These are phyloP conservation scores for Pinna nobilis DNA, from an alignment of 1,140 invertebrate genomes.

Conservation along the genomic window DNA sequence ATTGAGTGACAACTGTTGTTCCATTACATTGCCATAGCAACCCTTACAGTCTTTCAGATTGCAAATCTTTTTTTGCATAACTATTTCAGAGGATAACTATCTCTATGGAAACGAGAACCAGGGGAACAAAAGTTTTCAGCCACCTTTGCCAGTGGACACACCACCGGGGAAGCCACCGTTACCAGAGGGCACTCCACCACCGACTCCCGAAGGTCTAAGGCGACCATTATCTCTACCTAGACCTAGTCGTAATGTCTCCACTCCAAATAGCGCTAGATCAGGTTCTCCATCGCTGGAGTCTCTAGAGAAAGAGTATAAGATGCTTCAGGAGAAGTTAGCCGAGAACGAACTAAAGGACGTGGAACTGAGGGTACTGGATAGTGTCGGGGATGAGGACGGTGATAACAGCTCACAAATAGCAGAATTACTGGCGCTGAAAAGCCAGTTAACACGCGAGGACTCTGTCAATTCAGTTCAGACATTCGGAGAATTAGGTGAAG, in stretches of 20 bases:
- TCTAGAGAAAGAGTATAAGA: constrained; percentile 54
- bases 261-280: neutral
- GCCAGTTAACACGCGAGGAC: constrained; percentile 25
- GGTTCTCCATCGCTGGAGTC: constrained; percentile 59
- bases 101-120: too few species aligned
- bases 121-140: too few species aligned
- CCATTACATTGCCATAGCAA: too few species aligned
- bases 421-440: constrained; percentile 17
- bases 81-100: too few species aligned
- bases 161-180: constrained; percentile 50
- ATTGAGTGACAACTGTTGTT: too few species aligned
- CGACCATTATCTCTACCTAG: constrained; percentile 22
- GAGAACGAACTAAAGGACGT: constrained; percentile 29
- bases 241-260: neutral
- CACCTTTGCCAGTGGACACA: constrained; percentile 54
- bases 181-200: constrained; percentile 50
- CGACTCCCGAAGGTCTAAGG: constrained; percentile 38
- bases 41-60: too few species aligned
- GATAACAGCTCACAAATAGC: constrained; percentile 16
- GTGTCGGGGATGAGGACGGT: constrained; percentile 27
- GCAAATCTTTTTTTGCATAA: too few species aligned
- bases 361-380: constrained; percentile 46
- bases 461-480: constrained; percentile 50
- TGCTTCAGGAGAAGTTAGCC: constrained; percentile 54
- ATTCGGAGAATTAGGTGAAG: constrained; percentile 52